Conservation (phyloP, 2,797 vertebrate species). For the Sparus aurata region DNA sequence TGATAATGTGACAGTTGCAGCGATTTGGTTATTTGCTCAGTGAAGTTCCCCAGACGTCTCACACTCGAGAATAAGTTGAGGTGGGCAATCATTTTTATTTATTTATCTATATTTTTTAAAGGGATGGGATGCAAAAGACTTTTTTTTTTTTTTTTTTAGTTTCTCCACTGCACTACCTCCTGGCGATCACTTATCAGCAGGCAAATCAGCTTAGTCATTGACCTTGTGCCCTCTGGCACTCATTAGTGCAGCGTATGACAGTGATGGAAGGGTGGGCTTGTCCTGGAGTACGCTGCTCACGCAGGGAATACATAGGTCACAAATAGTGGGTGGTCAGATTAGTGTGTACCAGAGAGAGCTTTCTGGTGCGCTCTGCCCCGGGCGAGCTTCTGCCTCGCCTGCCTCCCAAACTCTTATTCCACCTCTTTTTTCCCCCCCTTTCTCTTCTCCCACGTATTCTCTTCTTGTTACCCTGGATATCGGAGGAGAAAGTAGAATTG, state of each 20-base stretch:
- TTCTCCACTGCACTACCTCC: conserved; percentile 52
- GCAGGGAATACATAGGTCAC: conserved; percentile 87
- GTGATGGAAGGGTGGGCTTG: conserved; percentile 88
- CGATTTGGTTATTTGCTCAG: conserved; percentile 26
- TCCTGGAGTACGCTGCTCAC: conserved; percentile 86
- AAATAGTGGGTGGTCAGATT: conserved; percentile 81
- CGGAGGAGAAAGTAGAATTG: conserved; percentile 62
- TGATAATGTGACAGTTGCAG: conserved; percentile 27
- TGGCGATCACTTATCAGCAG: conserved; percentile 87
- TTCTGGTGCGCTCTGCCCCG: conserved; percentile 64
- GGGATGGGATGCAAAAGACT: conserved; percentile 18
- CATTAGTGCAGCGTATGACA: conserved; percentile 88
- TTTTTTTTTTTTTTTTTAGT: conserved; percentile 32
- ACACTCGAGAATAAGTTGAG: neutral
- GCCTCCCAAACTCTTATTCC: conserved; percentile 38
- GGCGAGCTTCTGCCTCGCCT: conserved; percentile 62
- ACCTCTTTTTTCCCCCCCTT: conserved; percentile 36
- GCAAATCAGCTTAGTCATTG: conserved; percentile 91
- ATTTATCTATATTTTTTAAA: conserved; percentile 13
- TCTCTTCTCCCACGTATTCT: conserved; percentile 54
- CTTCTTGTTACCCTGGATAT: conserved; percentile 72
- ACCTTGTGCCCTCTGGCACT: conserved; percentile 85
- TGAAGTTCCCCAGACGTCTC: conserved; percentile 26
- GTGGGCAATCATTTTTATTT: conserved; percentile 20
- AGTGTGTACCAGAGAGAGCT: conserved; percentile 68